Evolutionary conservation across 2,888 invertebrate genomes (phyloP).

Genomic region (Empis stercorea): DNA sequence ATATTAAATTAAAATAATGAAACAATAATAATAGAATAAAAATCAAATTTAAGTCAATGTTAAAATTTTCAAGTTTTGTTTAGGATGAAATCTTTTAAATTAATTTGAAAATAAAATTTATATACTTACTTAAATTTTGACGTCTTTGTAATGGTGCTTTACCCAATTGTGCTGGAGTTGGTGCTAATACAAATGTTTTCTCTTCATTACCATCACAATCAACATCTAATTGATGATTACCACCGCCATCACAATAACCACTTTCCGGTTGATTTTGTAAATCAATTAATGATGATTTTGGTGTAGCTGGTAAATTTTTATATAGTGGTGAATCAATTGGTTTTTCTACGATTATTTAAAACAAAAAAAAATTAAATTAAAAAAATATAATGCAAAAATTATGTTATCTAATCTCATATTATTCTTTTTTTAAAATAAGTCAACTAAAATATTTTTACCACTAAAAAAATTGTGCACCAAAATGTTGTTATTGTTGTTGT

Average conservation of each 20-base stretch:
- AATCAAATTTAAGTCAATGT: too few species aligned
- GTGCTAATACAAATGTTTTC: slow-evolving; percentile 64
- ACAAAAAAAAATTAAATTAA: not conserved
- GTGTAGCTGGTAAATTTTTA: slow-evolving; percentile 28
- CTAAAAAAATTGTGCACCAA: slow-evolving; percentile 14
- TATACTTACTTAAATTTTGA: slow-evolving; percentile 65
- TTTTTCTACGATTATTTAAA: not conserved
- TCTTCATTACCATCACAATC: slow-evolving; percentile 17
- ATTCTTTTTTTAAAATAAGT: not conserved
- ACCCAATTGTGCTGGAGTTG: slow-evolving; percentile 88
- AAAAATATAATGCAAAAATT: not conserved
- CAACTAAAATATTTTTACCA: slow-evolving; percentile 8
- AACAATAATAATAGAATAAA: too few species aligned
- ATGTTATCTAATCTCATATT: not conserved
- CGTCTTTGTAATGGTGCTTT: slow-evolving; percentile 78
- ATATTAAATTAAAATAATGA: too few species aligned
- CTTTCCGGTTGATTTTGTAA: slow-evolving; percentile 9
- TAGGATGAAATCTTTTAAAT: too few species aligned
- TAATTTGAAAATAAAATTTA: too few species aligned
- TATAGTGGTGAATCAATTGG: not conserved
- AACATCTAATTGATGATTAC: slow-evolving; percentile 21
- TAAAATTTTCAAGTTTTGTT: too few species aligned
- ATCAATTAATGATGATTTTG: slow-evolving; percentile 24
- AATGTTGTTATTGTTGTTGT: slow-evolving; percentile 1
- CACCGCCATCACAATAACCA: slow-evolving; percentile 14